Evolutionary conservation across 2,113 vertebrate genomes (phyloP).

Genomic region (Thomomys bottae): DNA sequence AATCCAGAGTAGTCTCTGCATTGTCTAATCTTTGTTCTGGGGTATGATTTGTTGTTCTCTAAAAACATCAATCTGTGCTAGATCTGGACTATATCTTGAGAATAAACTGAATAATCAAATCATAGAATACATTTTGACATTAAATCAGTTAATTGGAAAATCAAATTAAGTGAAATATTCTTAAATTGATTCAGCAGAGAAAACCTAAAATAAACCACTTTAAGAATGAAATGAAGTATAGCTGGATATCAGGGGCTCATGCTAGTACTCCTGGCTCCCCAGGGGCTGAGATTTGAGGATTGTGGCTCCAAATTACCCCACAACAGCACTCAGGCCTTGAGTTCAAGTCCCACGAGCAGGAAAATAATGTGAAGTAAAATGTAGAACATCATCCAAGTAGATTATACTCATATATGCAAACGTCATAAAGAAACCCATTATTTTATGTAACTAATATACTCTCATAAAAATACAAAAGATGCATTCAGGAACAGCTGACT

Average conservation of each 20-base stretch:
- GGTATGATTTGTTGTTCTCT: constrained; percentile 34
- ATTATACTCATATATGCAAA: background rate
- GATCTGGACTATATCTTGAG: background rate
- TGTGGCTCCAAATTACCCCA: no score
- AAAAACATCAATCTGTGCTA: background rate
- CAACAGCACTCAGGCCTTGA: no score
- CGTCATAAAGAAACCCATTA: background rate
- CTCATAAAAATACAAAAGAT: background rate
- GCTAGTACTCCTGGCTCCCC: no score
- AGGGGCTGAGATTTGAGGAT: no score
- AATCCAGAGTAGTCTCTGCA: background rate
- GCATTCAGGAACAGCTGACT: background rate
- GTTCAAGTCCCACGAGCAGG: no score
- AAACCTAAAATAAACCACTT: background rate
- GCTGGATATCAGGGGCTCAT: no score
- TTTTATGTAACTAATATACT: background rate
- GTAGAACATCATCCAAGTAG: background rate
- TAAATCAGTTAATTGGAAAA: constrained; percentile 29
- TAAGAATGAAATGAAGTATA: background rate
- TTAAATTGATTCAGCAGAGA: background rate
- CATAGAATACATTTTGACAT: background rate
- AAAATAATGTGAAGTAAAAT: background rate
- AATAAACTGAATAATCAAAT: background rate
- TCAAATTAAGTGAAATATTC: background rate
- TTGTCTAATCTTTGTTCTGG: background rate